A percentile compares a stretch with the other conserved stretches of the same genome.
Evolutionary conservation across 2,113 vertebrate species (phyloP).

Genomic region (Sapayoa aenigma): DNA sequence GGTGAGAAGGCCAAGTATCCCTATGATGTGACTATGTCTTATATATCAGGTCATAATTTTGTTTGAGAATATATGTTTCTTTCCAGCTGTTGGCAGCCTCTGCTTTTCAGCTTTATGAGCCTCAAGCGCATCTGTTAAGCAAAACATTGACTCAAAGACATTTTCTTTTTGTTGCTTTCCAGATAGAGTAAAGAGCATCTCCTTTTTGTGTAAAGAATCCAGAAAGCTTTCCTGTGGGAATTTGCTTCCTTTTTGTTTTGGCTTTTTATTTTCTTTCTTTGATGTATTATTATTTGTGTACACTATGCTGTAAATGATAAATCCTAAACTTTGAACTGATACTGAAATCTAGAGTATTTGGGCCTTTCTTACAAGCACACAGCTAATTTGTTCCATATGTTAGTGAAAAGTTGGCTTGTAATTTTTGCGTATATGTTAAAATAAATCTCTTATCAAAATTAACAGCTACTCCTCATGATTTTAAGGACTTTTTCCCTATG

Average conservation of each 20-base stretch:
- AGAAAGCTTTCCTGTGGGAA: neutral
- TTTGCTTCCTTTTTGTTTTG: neutral
- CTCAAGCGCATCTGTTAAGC: constrained; percentile 14
- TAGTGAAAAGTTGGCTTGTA: neutral
- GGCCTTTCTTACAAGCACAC: neutral
- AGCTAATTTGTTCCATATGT: neutral
- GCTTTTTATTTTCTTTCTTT: neutral
- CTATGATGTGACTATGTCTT: constrained; percentile 32
- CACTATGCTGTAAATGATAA: neutral
- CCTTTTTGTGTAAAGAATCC: neutral
- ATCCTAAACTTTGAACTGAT: neutral
- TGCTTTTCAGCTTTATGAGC: constrained; percentile 28
- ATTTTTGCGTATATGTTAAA: neutral
- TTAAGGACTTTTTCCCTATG: neutral
- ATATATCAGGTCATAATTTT: constrained; percentile 34
- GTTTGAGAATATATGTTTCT: neutral
- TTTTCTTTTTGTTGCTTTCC: constrained; percentile 6
- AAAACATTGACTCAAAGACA: neutral
- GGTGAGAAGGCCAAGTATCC: neutral
- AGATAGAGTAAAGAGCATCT: neutral
- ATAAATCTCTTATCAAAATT: neutral
- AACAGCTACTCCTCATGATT: neutral
- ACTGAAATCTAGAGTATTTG: neutral
- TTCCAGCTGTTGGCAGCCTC: constrained; percentile 28
- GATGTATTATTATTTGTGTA: neutral